These are phyloP conservation scores for Clanis bilineata DNA, from an alignment of 2,888 invertebrate species.

Conservation along the genomic window DNA sequence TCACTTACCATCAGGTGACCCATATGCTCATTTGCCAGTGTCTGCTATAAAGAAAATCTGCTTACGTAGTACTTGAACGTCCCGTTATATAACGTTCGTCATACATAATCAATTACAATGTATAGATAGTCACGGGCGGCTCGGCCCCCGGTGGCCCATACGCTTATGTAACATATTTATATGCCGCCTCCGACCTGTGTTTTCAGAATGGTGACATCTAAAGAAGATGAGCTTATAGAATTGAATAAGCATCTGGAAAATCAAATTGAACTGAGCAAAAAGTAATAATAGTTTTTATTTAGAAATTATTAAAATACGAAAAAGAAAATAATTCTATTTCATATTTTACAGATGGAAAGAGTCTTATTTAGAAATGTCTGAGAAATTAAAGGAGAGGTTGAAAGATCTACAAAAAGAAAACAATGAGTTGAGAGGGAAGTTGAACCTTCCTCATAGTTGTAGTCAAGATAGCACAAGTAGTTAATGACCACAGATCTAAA, in stretches of 20 bases:
- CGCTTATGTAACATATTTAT: no score
- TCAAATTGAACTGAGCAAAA: constrained; percentile 83
- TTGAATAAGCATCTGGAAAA: constrained; percentile 82
- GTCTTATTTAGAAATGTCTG: constrained; percentile 83
- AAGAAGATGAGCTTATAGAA: constrained; percentile 71
- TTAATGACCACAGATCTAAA: no score
- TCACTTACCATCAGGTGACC: no score
- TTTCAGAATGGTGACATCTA: constrained; percentile 74
- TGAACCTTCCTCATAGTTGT: constrained; percentile 49
- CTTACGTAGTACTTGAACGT: no score
- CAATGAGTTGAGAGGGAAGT: constrained; percentile 63
- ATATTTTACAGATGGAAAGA: constrained; percentile 82
- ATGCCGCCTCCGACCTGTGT: no score
- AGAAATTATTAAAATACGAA: background rate
- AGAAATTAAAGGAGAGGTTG: constrained; percentile 83
- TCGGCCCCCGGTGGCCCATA: no score
- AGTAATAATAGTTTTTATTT: constrained; percentile 49
- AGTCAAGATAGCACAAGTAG: constrained; percentile 47
- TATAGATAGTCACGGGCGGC: no score
- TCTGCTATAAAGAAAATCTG: no score
- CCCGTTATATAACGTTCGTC: no score
- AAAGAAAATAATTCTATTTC: background rate
- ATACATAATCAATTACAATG: no score
- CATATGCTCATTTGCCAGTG: no score
- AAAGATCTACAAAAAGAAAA: constrained; percentile 81